Evolutionary conservation across 2,113 vertebrate genomes (phyloP), one percentile per base, ranked within the genome.

Genomic region (Pseudolaguvia tuberculata): DNA sequence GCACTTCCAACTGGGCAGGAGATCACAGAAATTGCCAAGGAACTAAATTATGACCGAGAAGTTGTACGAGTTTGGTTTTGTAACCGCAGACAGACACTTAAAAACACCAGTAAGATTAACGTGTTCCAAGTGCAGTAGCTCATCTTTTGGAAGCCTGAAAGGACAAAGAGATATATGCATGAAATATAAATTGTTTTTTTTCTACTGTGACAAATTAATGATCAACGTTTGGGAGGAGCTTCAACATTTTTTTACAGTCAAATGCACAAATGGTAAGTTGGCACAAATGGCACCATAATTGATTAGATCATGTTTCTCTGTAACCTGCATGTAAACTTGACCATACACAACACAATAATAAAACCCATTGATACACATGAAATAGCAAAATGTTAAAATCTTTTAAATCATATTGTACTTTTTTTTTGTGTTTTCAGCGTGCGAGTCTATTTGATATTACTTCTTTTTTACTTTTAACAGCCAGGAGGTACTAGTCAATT

Each of bases 51-150:
- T 14, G 96, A 99, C 88, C 89, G 96, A 0, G 96, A 99, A 77
- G 96, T 98, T 0, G 96, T 97, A 8, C 88, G 96, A 1, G 95
- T 98, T 0, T 99, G 96, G 96, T 99, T 99, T 89, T 99, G 96
- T 90, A 99, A 98, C 84, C 92, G 96, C 73, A 91, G 96, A 63
- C 96, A 99, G 91, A 98, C 96, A 0, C 91, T 99, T 69, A 98
- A 99, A 79, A 99, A 97, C 90, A 98, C 96, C 29, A 97, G 96
- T 89, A 98, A 98, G 86, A 95, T 96, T 80, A 95, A 96, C 0
- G 90, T 95, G 80, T 97, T 97, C 86, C 95, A 97, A 84, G 92
- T 94, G 75, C 93, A 94, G 78, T 92, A 89, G 87, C 31, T 52
- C 25, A 52, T 73, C 35, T 67, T 35, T 55, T 79, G 61, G 21